A percentile compares a stretch with the other conserved stretches of the same genome.
Evolutionary conservation across 2,797 vertebrate species (phyloP).

Genomic region (Pseudopleuronectes americanus): DNA sequence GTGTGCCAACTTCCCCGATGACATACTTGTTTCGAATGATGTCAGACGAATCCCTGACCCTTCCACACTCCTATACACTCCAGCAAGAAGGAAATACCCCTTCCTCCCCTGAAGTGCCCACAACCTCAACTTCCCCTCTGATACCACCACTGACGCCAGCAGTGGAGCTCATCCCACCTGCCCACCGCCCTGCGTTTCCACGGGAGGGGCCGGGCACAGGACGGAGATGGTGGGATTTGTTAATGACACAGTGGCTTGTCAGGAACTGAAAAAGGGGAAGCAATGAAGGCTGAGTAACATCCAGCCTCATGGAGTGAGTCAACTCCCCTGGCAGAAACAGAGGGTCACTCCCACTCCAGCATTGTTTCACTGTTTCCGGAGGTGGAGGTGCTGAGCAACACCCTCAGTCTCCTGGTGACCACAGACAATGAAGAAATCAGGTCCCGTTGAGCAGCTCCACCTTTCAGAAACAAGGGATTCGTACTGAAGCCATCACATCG

Average conservation of each 20-base stretch:
- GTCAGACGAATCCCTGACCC: conserved; percentile 17
- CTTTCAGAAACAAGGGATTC: not conserved
- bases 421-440: not conserved
- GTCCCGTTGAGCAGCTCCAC: conserved; percentile 2
- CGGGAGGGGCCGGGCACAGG: not conserved
- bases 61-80: conserved; percentile 1
- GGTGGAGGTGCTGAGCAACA: conserved; percentile 46
- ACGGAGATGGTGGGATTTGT: conserved; percentile 8
- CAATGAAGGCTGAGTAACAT: conserved; percentile 53
- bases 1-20: conserved; percentile 34
- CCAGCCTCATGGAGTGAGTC: conserved; percentile 35
- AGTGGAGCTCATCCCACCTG: conserved; percentile 35
- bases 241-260: not conserved
- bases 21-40: conserved; percentile 2
- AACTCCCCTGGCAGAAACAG: conserved; percentile 28
- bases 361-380: conserved; percentile 74
- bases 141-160: conserved; percentile 51
- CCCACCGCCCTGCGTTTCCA: conserved; percentile 5
- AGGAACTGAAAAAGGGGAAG: conserved; percentile 62
- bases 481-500: not conserved
- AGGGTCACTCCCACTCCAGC: conserved; percentile 56
- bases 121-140: conserved; percentile 50
- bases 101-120: not conserved
- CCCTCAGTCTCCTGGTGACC: conserved; percentile 28
- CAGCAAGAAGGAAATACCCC: conserved; percentile 18